Conservation (phyloP, 2,113 vertebrate genomes). For the Empidonax traillii region DNA sequence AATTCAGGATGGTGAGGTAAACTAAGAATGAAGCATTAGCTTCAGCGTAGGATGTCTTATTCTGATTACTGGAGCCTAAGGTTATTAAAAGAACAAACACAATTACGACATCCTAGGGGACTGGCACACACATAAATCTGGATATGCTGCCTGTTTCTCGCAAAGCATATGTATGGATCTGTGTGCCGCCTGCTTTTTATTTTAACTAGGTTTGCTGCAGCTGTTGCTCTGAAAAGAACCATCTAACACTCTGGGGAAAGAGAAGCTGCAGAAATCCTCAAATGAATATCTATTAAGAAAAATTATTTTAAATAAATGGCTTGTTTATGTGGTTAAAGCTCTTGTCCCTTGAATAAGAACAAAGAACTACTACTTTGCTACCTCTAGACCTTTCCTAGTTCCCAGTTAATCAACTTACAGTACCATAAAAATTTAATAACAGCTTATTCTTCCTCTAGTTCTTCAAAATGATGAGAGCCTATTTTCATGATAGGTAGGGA, state of each 20-base stretch:
- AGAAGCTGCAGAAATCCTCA: background rate
- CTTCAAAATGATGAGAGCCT: conserved; percentile 37
- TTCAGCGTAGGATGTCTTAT: conserved; percentile 34
- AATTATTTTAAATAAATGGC: conserved; percentile 16
- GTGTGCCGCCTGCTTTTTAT: background rate
- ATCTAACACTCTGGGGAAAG: background rate
- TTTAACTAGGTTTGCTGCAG: conserved; percentile 31
- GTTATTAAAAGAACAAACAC: conserved; percentile 62
- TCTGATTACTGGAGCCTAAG: conserved; percentile 42
- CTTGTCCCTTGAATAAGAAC: background rate
- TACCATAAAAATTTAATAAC: conserved; percentile 48
- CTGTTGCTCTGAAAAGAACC: conserved; percentile 4
- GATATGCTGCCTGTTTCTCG: background rate
- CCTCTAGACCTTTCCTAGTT: conserved; percentile 8
- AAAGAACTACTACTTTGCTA: background rate
- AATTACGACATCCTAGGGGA: conserved; percentile 36
- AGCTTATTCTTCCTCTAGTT: conserved; percentile 42
- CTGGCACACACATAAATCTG: conserved; percentile 29
- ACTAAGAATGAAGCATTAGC: conserved; percentile 32
- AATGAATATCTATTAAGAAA: conserved; percentile 13
- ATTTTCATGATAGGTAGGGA: conserved; percentile 21
- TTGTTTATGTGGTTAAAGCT: conserved; percentile 1
- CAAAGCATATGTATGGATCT: conserved; percentile 4
- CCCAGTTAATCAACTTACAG: conserved; percentile 48
- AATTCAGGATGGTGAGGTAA: conserved; percentile 24